Evolutionary conservation across 2,113 vertebrate species (phyloP).

Genomic region (Chlorocebus sabaeus): DNA sequence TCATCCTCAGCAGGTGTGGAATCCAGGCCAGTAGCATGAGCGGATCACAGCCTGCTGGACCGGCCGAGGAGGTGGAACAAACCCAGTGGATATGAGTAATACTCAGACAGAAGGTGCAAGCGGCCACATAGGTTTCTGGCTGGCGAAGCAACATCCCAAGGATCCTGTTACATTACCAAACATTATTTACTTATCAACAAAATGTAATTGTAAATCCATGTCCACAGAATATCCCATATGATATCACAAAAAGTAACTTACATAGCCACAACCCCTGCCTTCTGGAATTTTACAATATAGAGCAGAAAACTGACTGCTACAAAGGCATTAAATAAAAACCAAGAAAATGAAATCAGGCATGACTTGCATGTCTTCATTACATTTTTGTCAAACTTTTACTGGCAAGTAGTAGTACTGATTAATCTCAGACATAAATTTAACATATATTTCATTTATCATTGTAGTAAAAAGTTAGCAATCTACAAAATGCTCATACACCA

Average conservation of each 20-base stretch:
- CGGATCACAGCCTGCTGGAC: too few species aligned
- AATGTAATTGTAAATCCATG: not conserved
- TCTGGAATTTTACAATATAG: not conserved
- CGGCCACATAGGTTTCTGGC: too few species aligned
- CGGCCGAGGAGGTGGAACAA: too few species aligned
- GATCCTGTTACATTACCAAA: not conserved
- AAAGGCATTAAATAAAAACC: not conserved
- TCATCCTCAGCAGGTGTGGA: too few species aligned
- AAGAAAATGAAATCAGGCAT: not conserved
- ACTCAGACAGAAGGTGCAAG: too few species aligned
- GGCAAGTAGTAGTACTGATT: not conserved
- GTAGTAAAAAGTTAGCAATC: not conserved
- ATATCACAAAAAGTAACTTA: not conserved
- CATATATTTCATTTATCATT: not conserved
- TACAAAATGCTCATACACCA: not conserved
- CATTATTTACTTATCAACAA: not conserved
- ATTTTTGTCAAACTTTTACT: not conserved
- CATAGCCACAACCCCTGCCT: fast-evolving
- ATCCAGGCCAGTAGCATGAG: too few species aligned
- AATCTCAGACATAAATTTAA: not conserved
- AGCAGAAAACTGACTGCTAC: not conserved
- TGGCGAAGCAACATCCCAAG: too few species aligned
- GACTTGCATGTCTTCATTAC: not conserved
- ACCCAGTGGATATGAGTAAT: too few species aligned
- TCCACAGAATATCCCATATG: not conserved